These are phyloP conservation scores for Steinernema hermaphroditum DNA, from an alignment of 2,888 invertebrate genomes.

Conservation along the genomic window DNA sequence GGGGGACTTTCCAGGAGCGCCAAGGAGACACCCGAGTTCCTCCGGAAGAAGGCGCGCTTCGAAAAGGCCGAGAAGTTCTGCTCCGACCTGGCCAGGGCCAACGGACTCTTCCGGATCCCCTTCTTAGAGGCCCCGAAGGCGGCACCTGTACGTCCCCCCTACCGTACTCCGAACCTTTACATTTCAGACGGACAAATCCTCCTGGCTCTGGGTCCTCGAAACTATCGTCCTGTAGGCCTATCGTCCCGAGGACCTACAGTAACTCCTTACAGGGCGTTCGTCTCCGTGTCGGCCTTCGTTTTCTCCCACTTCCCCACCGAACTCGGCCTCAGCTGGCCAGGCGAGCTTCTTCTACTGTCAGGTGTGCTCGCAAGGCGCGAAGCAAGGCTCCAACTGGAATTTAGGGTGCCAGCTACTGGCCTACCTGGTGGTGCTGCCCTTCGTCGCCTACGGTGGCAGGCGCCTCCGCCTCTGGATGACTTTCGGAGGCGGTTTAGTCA, in stretches of 20 bases:
- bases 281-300: neutral
- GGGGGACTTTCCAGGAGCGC: conserved; percentile 37
- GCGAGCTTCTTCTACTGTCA: neutral
- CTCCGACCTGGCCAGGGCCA: neutral
- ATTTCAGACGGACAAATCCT: neutral
- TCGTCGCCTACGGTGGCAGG: neutral
- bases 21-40: conserved; percentile 33
- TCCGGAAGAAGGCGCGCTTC: conserved; percentile 40
- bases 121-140: neutral
- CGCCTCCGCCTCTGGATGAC: neutral
- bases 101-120: neutral
- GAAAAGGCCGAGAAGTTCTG: conserved; percentile 8
- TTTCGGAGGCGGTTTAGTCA: neutral
- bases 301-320: neutral
- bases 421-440: conserved; percentile 13
- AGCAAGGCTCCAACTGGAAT: neutral
- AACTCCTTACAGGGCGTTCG: neutral
- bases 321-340: neutral
- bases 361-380: neutral
- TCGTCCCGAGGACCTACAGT: too few species aligned
- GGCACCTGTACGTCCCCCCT: neutral
- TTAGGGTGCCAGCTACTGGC: conserved; percentile 21
- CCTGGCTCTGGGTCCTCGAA: neutral
- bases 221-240: neutral
- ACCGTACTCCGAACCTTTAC: neutral